phyloP scores from a whole-genome alignment of 2,888 invertebrate genomes.

The Caradrina clavipalpis region DNA sequence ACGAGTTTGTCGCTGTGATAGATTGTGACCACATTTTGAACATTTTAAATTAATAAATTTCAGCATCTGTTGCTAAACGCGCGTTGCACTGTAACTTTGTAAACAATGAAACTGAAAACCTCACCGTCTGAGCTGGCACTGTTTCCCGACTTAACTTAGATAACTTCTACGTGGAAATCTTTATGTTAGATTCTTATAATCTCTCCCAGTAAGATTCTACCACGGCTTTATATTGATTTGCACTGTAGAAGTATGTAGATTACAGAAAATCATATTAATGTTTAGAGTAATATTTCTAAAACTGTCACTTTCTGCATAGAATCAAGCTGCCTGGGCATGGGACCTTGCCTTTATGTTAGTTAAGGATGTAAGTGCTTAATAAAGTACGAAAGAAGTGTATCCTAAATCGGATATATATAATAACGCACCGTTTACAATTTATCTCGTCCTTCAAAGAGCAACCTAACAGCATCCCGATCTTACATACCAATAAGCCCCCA shows the following conservation, averaged over 20 bases:
- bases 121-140: background rate
- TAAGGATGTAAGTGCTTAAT: background rate
- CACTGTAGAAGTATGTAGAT: too few relatives aligned
- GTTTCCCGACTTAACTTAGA: background rate
- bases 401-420: background rate
- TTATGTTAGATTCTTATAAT: background rate
- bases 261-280: background rate
- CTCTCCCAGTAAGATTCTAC: background rate
- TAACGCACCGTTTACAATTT: constrained; percentile 3
- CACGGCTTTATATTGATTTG: background rate
- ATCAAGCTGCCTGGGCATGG: too few relatives aligned
- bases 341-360: background rate
- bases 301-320: too few relatives aligned
- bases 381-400: background rate
- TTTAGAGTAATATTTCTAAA: too few relatives aligned
- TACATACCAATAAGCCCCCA: constrained; percentile 42
- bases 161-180: background rate
- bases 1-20: too few relatives aligned
- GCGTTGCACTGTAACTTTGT: constrained; percentile 23
- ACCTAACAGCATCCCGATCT: constrained; percentile 7
- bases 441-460: constrained; percentile 13
- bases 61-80: constrained; percentile 2
- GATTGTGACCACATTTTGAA: too few relatives aligned
- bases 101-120: constrained; percentile 31
- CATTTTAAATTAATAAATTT: too few relatives aligned